Percentiles rank a stretch among this genome's conserved stretches.
Evolutionary conservation across 1,140 invertebrate genomes (phyloP).

Genomic region (Oncopodura yosiiana): DNA sequence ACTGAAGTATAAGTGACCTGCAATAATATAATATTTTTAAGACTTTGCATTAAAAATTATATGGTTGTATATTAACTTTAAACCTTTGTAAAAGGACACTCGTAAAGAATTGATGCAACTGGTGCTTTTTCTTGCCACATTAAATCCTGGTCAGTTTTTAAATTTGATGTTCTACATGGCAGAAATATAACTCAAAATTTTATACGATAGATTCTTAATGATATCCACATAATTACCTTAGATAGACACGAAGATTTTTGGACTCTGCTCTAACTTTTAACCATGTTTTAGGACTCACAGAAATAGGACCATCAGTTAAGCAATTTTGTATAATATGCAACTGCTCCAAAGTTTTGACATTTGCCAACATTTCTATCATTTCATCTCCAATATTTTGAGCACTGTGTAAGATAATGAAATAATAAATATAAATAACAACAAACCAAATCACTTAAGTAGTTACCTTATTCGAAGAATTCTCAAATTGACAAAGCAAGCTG

Average conservation of each 20-base stretch:
- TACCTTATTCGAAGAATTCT: constrained; percentile 34
- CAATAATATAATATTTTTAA: constrained; percentile 32
- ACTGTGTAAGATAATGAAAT: no score
- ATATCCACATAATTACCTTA: constrained; percentile 14
- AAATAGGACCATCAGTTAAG: constrained; percentile 46
- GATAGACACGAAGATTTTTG: constrained; percentile 23
- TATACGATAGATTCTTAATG: background rate
- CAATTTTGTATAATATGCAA: constrained; percentile 68
- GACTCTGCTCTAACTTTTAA: background rate
- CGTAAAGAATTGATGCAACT: constrained; percentile 56
- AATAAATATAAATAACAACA: constrained; percentile 47
- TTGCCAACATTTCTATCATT: constrained; percentile 55
- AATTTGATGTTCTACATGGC: constrained; percentile 3
- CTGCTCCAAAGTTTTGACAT: constrained; percentile 53
- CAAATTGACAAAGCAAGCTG: constrained; percentile 65
- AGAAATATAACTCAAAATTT: background rate
- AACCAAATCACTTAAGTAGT: constrained; percentile 8
- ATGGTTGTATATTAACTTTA: constrained; percentile 13
- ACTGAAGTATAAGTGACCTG: constrained; percentile 44
- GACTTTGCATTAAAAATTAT: constrained; percentile 33
- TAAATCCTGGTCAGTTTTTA: constrained; percentile 39
- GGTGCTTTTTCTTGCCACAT: constrained; percentile 53
- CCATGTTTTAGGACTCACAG: constrained; percentile 36
- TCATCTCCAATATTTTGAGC: constrained; percentile 74
- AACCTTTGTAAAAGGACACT: constrained; percentile 53